Percentiles rank a stretch among this genome's conserved stretches.
Evolutionary conservation across 2,888 invertebrate genomes (phyloP).

Genomic region (Bugula neritina): DNA sequence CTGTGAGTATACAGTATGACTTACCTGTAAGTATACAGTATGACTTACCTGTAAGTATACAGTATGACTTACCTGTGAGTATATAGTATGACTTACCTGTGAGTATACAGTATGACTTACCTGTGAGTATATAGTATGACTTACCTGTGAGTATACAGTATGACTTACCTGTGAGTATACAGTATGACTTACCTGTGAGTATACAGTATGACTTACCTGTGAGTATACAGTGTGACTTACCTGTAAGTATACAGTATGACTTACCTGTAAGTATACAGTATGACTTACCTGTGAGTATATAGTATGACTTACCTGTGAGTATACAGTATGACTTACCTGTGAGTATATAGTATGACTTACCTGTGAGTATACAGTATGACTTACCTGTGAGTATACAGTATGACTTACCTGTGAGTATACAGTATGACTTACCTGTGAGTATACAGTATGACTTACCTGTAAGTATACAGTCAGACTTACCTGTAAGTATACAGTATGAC

Average conservation of each 20-base stretch:
- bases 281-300: conserved; percentile 49
- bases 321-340: neutral
- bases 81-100: neutral
- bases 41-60: neutral
- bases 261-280: conserved; percentile 31
- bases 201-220: conserved; percentile 51
- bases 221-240: conserved; percentile 21
- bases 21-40: neutral
- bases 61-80: conserved; percentile 52
- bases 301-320: neutral
- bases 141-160: conserved; percentile 42
- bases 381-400: neutral
- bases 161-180: neutral
- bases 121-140: conserved; percentile 37
- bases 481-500: conserved; percentile 39
- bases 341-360: conserved; percentile 47
- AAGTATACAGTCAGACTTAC: neutral
- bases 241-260: neutral
- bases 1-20: conserved; percentile 35
- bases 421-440: conserved; percentile 51
- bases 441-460: neutral
- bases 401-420: neutral
- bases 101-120: neutral
- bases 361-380: conserved; percentile 35
- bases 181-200: neutral